Evolutionary conservation across 2,797 vertebrate species (phyloP), one percentile per base, ranked within the genome.

Genomic region (Acipenser oxyrinchus): DNA sequence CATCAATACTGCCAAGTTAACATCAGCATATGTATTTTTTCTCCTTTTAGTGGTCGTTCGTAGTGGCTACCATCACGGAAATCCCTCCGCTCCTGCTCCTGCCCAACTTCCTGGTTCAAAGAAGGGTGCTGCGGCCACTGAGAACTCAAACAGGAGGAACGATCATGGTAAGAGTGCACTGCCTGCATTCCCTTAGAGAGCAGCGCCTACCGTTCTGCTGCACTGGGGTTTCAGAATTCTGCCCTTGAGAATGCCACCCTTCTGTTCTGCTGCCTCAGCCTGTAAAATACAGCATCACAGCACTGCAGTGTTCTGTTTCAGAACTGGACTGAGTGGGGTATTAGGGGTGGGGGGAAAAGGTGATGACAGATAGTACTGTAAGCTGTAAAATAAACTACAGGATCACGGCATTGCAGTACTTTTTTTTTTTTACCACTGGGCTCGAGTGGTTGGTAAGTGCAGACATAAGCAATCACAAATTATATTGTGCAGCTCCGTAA

Each of bases 61-160:
- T 91, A 53, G 96, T 99, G 64, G 96, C 96, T 65, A 87, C 90
- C 13, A 98, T 99, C 81, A 99, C 96, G 13, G 96, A 99, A 85
- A 96, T 99, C 61, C 95, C 94, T 48, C 94, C 94, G 0, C 84
- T 99, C 55, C 71, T 96, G 77, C 92, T 95, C 73, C 86, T 99
- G 60, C 96, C 96, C 60, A 99, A 99, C 82, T 96, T 94, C 60
- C 82, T 99, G 68, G 94, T 99, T 68, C 95, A 98, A 82, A 87
- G 94, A 13, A 95, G 86, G 75, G 96, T 99, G 60, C 81, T 99
- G 73, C 91, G 82, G 69, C 96, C 95, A 10, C 81, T 98, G 0
- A 85, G 94, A 72, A 95, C 88, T 2, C 96, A 98, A 83, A 98
- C 96, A 0, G 95, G 96, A 77, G 96, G 96, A 70, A 99, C 96